A percentile compares a stretch with the other conserved stretches of the same genome.
phyloP scores from a whole-genome alignment of 1,140 invertebrate genomes.

The Drosophila athabasca region DNA sequence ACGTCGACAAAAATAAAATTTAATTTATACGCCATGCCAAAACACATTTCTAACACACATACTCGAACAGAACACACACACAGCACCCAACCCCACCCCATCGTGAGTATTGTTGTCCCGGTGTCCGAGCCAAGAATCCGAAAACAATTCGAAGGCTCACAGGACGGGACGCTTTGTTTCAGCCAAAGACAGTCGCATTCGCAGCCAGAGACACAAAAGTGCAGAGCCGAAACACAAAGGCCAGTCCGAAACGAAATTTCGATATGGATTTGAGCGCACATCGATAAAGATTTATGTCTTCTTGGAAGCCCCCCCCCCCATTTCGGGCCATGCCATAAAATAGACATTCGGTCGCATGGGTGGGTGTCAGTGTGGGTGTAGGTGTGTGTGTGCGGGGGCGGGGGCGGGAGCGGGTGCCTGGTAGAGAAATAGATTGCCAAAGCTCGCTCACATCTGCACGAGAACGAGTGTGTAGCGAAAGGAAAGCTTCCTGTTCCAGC shows the following conservation, averaged over 20 bases:
- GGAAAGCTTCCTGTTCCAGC: slow-evolving; percentile 8
- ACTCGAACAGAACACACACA: neutral
- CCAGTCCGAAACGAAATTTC: slow-evolving; percentile 59
- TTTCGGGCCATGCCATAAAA: slow-evolving; percentile 53
- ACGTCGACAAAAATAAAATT: slow-evolving; percentile 64
- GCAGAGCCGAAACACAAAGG: slow-evolving; percentile 36
- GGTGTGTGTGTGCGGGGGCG: too few relatives aligned
- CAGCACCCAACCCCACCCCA: neutral
- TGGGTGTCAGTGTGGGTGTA: neutral
- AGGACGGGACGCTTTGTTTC: slow-evolving; percentile 42
- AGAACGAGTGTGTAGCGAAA: neutral
- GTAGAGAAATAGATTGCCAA: slow-evolving; percentile 38
- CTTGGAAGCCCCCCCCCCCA: slow-evolving; percentile 25
- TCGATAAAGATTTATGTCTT: slow-evolving; percentile 69
- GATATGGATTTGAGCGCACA: slow-evolving; percentile 62
- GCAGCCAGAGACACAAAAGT: slow-evolving; percentile 12
- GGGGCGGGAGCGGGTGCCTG: neutral
- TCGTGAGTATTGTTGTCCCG: neutral
- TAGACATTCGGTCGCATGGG: slow-evolving; percentile 26
- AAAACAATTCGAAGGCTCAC: slow-evolving; percentile 48
- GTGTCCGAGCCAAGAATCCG: slow-evolving; percentile 58
- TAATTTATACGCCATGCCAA: slow-evolving; percentile 62
- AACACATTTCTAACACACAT: slow-evolving; percentile 46
- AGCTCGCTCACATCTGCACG: neutral
- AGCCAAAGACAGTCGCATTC: slow-evolving; percentile 10